Evolutionary conservation across 2,113 vertebrate species (phyloP).

Genomic region (Phaethon lepturus): DNA sequence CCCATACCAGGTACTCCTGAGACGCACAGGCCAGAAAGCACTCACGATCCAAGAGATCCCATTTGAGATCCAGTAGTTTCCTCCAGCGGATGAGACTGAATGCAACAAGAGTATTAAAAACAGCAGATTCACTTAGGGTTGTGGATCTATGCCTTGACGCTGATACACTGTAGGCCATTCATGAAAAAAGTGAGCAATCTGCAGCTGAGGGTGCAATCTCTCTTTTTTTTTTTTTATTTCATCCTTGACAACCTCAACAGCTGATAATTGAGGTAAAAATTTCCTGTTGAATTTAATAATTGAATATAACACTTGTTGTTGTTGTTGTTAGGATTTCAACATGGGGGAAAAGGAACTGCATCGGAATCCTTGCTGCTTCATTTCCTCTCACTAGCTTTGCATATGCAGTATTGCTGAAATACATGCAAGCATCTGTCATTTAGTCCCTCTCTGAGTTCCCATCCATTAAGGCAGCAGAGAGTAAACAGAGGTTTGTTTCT

Average conservation of each 20-base stretch:
- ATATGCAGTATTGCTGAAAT: background rate
- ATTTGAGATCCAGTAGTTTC: background rate
- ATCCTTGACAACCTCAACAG: background rate
- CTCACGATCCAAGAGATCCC: background rate
- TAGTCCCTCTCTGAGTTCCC: background rate
- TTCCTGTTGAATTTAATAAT: background rate
- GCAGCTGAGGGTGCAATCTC: background rate
- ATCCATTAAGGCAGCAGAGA: background rate
- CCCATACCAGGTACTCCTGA: background rate
- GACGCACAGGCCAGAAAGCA: background rate
- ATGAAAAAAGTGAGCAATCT: background rate
- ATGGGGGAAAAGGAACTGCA: background rate
- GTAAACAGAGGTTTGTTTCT: background rate
- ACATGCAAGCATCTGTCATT: background rate
- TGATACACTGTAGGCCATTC: accelerated
- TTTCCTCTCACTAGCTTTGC: background rate
- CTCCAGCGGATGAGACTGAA: background rate
- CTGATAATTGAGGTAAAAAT: background rate
- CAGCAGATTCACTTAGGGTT: background rate
- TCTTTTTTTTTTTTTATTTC: background rate
- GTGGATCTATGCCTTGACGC: background rate
- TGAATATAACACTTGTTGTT: background rate
- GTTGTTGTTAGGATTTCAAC: background rate
- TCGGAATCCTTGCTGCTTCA: background rate
- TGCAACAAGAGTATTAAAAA: background rate